A percentile compares a stretch with the other conserved stretches of the same genome.
Conservation (phyloP, 2,888 invertebrate genomes). For the Cheilosia grossa region DNA sequence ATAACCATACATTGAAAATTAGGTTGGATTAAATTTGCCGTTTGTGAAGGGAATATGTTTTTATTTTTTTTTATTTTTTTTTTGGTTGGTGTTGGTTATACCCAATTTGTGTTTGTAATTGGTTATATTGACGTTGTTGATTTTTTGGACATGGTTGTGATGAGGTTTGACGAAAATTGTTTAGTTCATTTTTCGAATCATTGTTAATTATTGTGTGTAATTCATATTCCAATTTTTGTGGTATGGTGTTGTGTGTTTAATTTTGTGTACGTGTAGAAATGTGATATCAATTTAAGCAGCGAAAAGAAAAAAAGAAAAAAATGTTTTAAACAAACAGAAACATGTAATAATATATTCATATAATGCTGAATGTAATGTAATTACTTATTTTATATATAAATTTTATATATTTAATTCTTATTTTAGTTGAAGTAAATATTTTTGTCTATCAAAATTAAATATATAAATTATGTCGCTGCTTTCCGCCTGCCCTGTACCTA, state of each 20-base stretch:
- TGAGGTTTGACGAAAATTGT: constrained; percentile 29
- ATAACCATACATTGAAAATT: constrained; percentile 11
- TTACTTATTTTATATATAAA: too few species aligned
- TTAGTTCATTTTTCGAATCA: constrained; percentile 41
- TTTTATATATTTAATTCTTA: too few species aligned
- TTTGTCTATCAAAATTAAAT: too few species aligned
- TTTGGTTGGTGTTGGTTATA: constrained; percentile 24
- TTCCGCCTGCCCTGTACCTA: background rate
- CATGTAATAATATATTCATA: background rate
- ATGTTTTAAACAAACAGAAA: constrained; percentile 28
- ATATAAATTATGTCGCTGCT: background rate
- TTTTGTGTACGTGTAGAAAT: constrained; percentile 67
- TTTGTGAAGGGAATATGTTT: constrained; percentile 4
- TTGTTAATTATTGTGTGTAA: constrained; percentile 49
- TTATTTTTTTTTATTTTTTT: background rate
- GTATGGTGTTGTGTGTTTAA: constrained; percentile 71
- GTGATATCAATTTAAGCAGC: constrained; percentile 61
- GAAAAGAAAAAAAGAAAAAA: constrained; percentile 55
- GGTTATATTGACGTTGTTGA: constrained; percentile 61
- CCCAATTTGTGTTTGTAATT: constrained; percentile 31
- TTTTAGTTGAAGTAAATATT: too few species aligned
- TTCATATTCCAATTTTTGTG: constrained; percentile 68
- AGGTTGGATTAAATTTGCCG: constrained; percentile 6
- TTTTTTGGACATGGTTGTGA: constrained; percentile 55
- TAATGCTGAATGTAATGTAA: background rate